Evolutionary conservation across 2,888 invertebrate genomes (phyloP).

Genomic region (Punctoribates punctum): DNA sequence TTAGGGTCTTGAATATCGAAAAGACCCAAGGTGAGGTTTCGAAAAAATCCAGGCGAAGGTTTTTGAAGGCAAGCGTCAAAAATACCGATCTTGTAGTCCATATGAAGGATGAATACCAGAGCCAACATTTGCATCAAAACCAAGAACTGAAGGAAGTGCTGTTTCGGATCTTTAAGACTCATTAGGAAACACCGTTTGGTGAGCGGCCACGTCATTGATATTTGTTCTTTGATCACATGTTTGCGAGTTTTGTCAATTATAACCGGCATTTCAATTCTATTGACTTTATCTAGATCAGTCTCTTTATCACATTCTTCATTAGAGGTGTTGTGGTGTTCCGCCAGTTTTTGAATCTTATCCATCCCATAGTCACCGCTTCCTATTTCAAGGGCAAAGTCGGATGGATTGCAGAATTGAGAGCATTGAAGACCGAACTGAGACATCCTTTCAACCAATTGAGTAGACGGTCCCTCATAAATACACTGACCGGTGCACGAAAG

Average conservation of each 20-base stretch:
- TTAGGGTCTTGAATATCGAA: constrained; percentile 10
- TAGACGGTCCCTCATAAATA: constrained; percentile 41
- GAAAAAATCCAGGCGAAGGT: background rate
- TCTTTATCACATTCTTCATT: background rate
- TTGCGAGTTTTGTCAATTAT: constrained; percentile 33
- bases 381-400: constrained; percentile 42
- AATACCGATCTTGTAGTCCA: constrained; percentile 40
- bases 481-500: constrained; percentile 39
- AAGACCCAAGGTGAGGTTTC: background rate
- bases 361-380: constrained; percentile 42
- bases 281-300: background rate
- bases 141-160: constrained; percentile 36
- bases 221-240: constrained; percentile 6
- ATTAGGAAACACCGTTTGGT: constrained; percentile 33
- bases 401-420: constrained; percentile 39
- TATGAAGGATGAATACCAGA: constrained; percentile 36
- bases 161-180: constrained; percentile 42
- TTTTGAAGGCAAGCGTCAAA: constrained; percentile 39
- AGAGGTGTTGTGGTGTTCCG: background rate
- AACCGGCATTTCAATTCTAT: constrained; percentile 35
- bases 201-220: constrained; percentile 26
- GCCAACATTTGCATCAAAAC: constrained; percentile 32
- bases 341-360: constrained; percentile 29
- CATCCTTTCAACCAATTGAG: constrained; percentile 21
- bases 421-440: constrained; percentile 1